Evolutionary conservation across 2,797 vertebrate genomes (phyloP), one percentile per base, ranked within the genome.

Genomic region (Anolis apletophallus): DNA sequence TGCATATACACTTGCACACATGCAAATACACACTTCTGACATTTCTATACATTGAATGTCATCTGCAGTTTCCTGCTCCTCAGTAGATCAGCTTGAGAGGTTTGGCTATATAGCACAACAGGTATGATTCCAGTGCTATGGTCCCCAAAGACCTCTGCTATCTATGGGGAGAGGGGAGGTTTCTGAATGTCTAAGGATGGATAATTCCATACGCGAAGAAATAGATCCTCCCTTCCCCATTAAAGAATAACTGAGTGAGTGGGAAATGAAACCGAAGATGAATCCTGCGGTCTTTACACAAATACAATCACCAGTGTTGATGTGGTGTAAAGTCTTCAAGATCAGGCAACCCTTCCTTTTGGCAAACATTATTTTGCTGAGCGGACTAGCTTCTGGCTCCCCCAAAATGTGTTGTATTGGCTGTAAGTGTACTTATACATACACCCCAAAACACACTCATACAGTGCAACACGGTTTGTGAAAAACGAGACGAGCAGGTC

Each of bases 401-500:
- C 54, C 84, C 1, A 0, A 6, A 9, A 52, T 36, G 11, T 61
- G 32, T 59, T 80, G 86, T 76, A 5, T 1, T 29, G 84, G 83
- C 13, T 64, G 1, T 74, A 7, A 1, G 16, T 77, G 83, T 17
- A 8, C 0, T 6, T n/a, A 5, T 83, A 9, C 23, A 8, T 91
- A 75, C 79, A 76, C 77, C 71, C 73, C 82, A 80, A 87, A 67
- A 67, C 90, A 50, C 85, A 80, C 78, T 86, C 92, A 91, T 87
- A 91, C 88, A 12, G 19, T 94, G 89, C 95, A 89, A 95, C 91
- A 86, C 69, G 89, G 93, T 95, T 94, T 90, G 93, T 91, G 93
- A 97, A 46, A n/a, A 91, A 96, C 90, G 94, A 92, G 94, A 96
- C 91, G 96, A 97, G 96, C 97, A 96, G 96, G 96, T 96, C 97